Conservation (phyloP, 2,113 vertebrate genomes). For the Sceloporus tristichus region DNA sequence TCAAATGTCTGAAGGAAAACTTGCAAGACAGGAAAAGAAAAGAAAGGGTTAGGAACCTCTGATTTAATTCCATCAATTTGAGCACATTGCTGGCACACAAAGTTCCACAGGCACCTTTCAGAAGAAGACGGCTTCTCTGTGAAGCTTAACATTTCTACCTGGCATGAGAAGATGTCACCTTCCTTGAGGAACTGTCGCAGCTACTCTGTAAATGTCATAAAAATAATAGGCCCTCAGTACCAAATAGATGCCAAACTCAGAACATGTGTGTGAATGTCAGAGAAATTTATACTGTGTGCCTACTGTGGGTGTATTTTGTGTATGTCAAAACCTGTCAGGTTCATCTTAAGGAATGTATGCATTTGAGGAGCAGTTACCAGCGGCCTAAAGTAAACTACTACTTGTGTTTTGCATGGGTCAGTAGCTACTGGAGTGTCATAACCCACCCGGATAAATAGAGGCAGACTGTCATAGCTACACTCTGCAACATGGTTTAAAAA, state of each 20-base stretch:
- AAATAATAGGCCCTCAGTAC: slow-evolving; percentile 69
- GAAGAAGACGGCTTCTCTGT: slow-evolving; percentile 61
- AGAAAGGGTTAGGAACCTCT: background rate
- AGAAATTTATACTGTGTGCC: slow-evolving; percentile 39
- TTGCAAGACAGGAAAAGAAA: background rate
- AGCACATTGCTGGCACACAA: slow-evolving; percentile 25
- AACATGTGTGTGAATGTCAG: slow-evolving; percentile 73
- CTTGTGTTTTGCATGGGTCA: slow-evolving; percentile 51
- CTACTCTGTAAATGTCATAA: slow-evolving; percentile 75
- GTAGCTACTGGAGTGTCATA: slow-evolving; percentile 24
- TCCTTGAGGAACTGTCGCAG: slow-evolving; percentile 67
- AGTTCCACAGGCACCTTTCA: slow-evolving; percentile 51
- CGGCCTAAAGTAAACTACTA: slow-evolving; percentile 54
- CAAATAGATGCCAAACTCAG: slow-evolving; percentile 65
- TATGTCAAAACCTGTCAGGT: slow-evolving; percentile 71
- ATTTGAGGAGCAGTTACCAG: slow-evolving; percentile 63
- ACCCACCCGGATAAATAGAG: slow-evolving; percentile 38
- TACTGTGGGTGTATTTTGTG: slow-evolving; percentile 53
- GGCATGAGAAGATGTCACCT: slow-evolving; percentile 47
- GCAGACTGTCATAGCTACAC: slow-evolving; percentile 5
- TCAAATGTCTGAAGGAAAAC: background rate
- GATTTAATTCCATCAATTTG: slow-evolving; percentile 26
- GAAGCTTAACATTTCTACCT: slow-evolving; percentile 56
- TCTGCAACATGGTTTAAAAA: background rate
- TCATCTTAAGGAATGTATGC: slow-evolving; percentile 64